These are phyloP conservation scores for Plebejus argus DNA, from an alignment of 2,888 invertebrate genomes.

Conservation along the genomic window DNA sequence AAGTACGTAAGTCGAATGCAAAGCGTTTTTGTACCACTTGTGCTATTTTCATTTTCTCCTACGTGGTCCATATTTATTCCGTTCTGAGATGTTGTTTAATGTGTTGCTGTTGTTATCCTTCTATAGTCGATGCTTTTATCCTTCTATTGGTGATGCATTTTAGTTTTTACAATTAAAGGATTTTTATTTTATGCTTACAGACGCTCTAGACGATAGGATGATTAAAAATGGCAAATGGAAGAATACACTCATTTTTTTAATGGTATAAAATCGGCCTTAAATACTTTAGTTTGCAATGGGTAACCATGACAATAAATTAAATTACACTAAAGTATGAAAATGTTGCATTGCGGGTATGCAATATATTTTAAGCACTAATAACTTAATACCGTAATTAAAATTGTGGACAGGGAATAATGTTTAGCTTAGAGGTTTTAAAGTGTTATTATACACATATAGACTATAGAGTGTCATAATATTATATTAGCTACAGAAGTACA, in stretches of 20 bases:
- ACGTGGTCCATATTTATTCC: too few species aligned
- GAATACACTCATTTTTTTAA: neutral
- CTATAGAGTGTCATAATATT: neutral
- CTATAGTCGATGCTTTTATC: too few species aligned
- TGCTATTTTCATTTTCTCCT: neutral
- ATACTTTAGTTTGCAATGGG: neutral
- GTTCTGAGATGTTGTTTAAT: too few species aligned
- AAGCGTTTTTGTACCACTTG: neutral
- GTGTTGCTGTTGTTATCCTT: too few species aligned
- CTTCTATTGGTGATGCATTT: too few species aligned
- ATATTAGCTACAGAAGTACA: neutral
- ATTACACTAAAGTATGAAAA: neutral
- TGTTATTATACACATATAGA: neutral
- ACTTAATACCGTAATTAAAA: constrained; percentile 2
- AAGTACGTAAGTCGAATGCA: neutral
- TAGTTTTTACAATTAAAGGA: too few species aligned
- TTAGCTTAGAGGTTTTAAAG: neutral
- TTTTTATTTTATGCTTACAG: too few species aligned
- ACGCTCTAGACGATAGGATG: too few species aligned
- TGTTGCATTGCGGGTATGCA: neutral
- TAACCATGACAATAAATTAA: neutral
- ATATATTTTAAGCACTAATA: constrained; percentile 5
- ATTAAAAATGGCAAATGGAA: too few species aligned
- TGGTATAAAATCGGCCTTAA: neutral
- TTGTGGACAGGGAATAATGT: neutral